Conservation (phyloP, 2,797 vertebrate species). For the Sebastiscus tertius region DNA sequence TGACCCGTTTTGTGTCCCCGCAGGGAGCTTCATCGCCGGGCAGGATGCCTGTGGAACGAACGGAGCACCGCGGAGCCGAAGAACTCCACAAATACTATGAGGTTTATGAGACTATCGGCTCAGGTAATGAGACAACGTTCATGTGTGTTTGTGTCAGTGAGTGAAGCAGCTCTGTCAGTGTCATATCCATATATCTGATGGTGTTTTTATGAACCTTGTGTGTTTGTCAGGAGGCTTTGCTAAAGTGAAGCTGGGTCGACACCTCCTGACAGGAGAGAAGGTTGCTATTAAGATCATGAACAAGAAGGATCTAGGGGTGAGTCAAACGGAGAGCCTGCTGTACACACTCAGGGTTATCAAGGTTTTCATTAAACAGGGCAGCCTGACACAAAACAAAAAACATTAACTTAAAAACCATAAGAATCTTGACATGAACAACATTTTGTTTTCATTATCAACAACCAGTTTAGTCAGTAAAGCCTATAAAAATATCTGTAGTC, state of each 20-base stretch:
- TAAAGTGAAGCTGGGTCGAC: slow-evolving; percentile 93
- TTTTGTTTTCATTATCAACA: background rate
- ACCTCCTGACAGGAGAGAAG: slow-evolving; percentile 92
- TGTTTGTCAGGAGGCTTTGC: slow-evolving; percentile 91
- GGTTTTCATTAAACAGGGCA: background rate
- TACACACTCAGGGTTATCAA: background rate
- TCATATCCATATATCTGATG: background rate
- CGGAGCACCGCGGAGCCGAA: slow-evolving; percentile 75
- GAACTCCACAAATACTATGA: slow-evolving; percentile 92
- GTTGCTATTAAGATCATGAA: slow-evolving; percentile 98
- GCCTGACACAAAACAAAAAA: background rate
- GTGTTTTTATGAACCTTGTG: background rate
- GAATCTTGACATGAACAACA: background rate
- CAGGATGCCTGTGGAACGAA: slow-evolving; percentile 75
- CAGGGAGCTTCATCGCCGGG: background rate
- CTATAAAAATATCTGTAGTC: background rate
- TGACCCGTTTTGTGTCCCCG: background rate
- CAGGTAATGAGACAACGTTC: slow-evolving; percentile 79
- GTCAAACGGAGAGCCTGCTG: slow-evolving; percentile 11
- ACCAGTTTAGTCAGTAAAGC: background rate
- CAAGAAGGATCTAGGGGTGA: slow-evolving; percentile 93
- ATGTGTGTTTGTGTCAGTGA: background rate
- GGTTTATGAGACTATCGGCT: slow-evolving; percentile 91
- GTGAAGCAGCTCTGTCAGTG: accelerated
- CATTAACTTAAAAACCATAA: background rate